These are phyloP conservation scores for Elanoides forficatus DNA, from an alignment of 2,113 vertebrate species.

Conservation along the genomic window DNA sequence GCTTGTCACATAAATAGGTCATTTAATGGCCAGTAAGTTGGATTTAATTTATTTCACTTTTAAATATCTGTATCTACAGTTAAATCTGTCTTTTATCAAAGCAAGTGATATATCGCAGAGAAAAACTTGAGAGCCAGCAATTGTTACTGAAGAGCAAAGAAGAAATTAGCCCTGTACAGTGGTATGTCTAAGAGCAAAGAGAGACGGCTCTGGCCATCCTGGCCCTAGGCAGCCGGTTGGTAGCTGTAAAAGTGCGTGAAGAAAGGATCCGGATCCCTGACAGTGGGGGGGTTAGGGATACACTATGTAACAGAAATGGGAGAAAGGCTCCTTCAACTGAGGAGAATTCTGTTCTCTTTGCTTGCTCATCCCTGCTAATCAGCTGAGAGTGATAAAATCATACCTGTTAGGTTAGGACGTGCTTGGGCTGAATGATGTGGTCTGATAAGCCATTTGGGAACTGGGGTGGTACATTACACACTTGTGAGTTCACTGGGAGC, in stretches of 20 bases:
- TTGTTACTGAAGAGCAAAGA: background rate
- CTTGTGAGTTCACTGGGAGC: background rate
- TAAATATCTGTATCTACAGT: background rate
- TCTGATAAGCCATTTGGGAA: background rate
- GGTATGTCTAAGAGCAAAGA: background rate
- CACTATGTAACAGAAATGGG: fast-evolving
- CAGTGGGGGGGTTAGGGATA: background rate
- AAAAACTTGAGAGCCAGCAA: background rate
- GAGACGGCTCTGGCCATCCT: background rate
- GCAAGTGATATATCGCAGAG: background rate
- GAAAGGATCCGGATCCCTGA: background rate
- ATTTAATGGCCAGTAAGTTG: background rate
- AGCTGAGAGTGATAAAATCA: background rate
- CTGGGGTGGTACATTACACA: background rate
- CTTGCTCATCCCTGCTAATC: background rate
- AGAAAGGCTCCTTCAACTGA: background rate
- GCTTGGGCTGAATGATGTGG: background rate
- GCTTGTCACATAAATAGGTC: background rate
- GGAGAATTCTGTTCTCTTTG: background rate
- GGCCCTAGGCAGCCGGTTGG: background rate
- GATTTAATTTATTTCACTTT: background rate
- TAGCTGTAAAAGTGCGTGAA: background rate
- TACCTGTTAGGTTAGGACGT: background rate
- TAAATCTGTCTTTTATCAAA: background rate
- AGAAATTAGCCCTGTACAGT: background rate